Evolutionary conservation across 2,113 vertebrate species (phyloP).

Genomic region (Grammomys dolichurus): DNA sequence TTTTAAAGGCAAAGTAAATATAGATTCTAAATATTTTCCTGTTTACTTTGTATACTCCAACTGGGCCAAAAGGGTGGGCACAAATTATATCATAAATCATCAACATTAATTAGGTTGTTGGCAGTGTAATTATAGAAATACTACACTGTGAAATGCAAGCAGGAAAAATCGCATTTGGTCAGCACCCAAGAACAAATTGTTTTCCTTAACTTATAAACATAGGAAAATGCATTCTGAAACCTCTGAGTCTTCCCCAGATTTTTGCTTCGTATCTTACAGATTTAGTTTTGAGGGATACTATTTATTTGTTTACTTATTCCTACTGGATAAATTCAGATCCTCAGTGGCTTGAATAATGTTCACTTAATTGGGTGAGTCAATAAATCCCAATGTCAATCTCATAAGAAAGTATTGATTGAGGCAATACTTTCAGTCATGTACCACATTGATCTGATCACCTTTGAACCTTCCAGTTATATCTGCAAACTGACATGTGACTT

Average conservation of each 20-base stretch:
- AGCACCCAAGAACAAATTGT: conserved; percentile 35
- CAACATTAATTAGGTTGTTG: conserved; percentile 49
- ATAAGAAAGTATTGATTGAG: neutral
- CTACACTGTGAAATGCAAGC: conserved; percentile 31
- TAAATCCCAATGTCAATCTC: neutral
- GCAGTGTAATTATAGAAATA: conserved; percentile 50
- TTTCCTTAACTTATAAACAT: conserved; percentile 39
- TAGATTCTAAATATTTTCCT: conserved; percentile 35
- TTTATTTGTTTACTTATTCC: neutral
- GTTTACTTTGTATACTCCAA: conserved; percentile 26
- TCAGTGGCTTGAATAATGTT: neutral
- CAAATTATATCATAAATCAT: conserved; percentile 9
- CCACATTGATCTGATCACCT: neutral
- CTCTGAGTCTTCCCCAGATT: neutral
- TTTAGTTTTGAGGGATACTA: conserved; percentile 47
- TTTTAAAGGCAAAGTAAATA: conserved; percentile 47
- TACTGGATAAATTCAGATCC: neutral
- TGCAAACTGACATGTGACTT: neutral
- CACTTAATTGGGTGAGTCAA: neutral
- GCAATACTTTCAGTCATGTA: neutral
- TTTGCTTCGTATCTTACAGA: conserved; percentile 17
- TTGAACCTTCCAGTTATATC: neutral
- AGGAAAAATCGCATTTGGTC: conserved; percentile 53
- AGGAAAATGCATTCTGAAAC: conserved; percentile 27
- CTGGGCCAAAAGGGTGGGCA: neutral